Base-by-base conservation (phyloP, 2,888 invertebrate genomes). In the Trichogramma dendrolimi region DNA sequence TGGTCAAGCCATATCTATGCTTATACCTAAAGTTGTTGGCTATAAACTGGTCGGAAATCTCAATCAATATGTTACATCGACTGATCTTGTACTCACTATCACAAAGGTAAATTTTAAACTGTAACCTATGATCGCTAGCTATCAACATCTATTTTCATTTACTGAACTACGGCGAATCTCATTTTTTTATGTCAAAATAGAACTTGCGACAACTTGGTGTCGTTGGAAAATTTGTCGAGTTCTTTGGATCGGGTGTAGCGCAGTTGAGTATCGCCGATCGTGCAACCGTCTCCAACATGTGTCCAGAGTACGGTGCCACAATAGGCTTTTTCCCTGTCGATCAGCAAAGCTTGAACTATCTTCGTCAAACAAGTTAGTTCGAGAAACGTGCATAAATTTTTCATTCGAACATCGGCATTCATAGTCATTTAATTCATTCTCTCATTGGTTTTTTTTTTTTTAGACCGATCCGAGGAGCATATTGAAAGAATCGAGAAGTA, bases 281-380 rank as follows among this genome's bases (percentile, higher is more conserved):
- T 51, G 96, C 98, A 0, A 99, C 98, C 0, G 94, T 99, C 59
- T 92, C 96, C 68, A 99, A 99, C 82, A 98, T 99, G 98, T 96
- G 96, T 75, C 98, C 98, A 0, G 94, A 95, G 80, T 98, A 97
- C 77, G 98, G 98, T 1, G 98, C 97, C 11, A 98, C 97, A 0
- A 90, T 95, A 66, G 96, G 94, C 0, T 95, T 89, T 80, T 98
- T 98, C 82, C 94, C 97, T 0, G 91, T 96, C 0, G 97, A 97
- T 81, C 80, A 83, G 41, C 81, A 81, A 64, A 92, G 94, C 41
- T 81, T 97, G 53, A 81, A 82, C n/a, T 97, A 98, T 75, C 62
- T 66, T 43, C 57, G 64, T 10, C 66, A 66, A 62, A 66, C 66
- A 46, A 60, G 66, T 66, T 8, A 62, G 55, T 55, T 27, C 27